These are phyloP conservation scores for Sinocyclocheilus anophthalmus DNA, from an alignment of 2,113 vertebrate genomes.

Conservation along the genomic window DNA sequence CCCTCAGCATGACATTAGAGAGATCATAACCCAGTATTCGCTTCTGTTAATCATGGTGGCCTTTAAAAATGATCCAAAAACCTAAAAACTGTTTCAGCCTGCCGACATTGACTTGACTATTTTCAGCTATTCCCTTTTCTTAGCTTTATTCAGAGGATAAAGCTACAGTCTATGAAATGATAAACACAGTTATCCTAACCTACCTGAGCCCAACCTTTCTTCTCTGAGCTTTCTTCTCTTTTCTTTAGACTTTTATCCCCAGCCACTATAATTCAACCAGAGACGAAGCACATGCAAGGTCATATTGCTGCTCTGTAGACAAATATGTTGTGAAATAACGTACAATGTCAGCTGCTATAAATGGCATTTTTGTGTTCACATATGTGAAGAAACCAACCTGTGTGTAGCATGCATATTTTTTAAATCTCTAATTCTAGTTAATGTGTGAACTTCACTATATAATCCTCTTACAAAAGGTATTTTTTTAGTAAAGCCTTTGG, in stretches of 20 bases:
- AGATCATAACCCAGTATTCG: conserved; percentile 19
- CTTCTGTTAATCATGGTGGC: not conserved
- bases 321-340: not conserved
- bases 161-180: not conserved
- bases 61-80: conserved; percentile 20
- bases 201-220: conserved; percentile 8
- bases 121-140: not conserved
- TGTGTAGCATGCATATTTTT: not conserved
- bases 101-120: conserved; percentile 1
- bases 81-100: not conserved
- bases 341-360: not conserved
- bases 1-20: conserved; percentile 9
- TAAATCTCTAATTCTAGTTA: not conserved
- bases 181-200: conserved; percentile 33
- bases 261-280: conserved; percentile 1
- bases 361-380: not conserved
- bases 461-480: not conserved
- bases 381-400: not conserved
- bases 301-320: not conserved
- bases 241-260: conserved; percentile 15
- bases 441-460: not conserved
- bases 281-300: conserved; percentile 11
- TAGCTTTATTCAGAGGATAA: not conserved
- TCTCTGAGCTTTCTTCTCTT: conserved; percentile 12
- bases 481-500: not conserved